Base-by-base conservation (phyloP, 2,888 invertebrate species). In the Acleris sparsana region DNA sequence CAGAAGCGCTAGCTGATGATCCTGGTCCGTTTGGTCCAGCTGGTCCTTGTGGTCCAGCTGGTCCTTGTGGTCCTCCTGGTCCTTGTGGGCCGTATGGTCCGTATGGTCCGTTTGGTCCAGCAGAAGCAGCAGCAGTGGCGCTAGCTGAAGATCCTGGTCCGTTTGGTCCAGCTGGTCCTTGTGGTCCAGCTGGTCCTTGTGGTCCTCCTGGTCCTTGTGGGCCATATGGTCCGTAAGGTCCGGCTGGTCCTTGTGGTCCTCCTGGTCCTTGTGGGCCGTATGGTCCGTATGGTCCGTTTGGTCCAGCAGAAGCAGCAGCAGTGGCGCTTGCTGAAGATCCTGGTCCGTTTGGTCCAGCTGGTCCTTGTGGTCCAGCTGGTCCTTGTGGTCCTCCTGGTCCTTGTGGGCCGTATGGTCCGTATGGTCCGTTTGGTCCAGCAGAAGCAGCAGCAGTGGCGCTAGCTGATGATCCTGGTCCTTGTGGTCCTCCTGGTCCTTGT, bases 61-160 rank as follows among this genome's bases (percentile, higher is more conserved):
- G 46, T 46, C 46, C 46, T 13, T 46, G 13, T 22, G 46, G 46
- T 44, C 57, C 59, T 17, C 39, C 1, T 65, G 48, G 57, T 33
- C 63, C 53, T 11, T 20, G 20, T 20, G 20, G 20, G 20, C 20
- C 20, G 20, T 20, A 39, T 39, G 53, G 39, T 16, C 53, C 53
- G 16, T 25, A 11, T 53, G 46, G 33, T 48, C 55, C 62, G 46
- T 39, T 11, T 48, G 63, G 52, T 39, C 33, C 55, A 5, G 71
- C 62, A 16, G 70, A 66, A 25, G 71, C 58, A 0, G 69, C 48
- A 49, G 70, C 70, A 16, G 58, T 43, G 44, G 71, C 63, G 48
- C 46, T 55, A 25, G 68, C 56, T 60, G 53, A 46, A 58, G 63
- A 49, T 62, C 63, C 67, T 62, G 63, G 63, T 25, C 44, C 59